Base-by-base conservation (phyloP, 2,888 invertebrate genomes). In the Callinectes sapidus region DNA sequence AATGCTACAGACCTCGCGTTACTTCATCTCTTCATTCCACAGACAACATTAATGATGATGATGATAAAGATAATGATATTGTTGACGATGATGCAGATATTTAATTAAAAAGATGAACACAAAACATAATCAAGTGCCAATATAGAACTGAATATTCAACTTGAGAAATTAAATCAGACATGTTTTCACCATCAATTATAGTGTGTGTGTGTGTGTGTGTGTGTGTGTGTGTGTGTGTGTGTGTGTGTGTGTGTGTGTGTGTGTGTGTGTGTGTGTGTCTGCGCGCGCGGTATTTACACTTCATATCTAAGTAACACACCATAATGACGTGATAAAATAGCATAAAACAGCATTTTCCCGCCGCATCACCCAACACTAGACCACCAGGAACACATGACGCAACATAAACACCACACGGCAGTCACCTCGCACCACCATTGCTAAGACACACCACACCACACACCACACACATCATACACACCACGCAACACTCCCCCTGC, bases 161-260 rank as follows among this genome's bases (percentile, higher is more conserved):
- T 48, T 48, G 48, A 48, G 48, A 48, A 48, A 48, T 48, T 48
- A 5, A 48, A 48, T 48, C 48, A 10, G 10, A 48, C 48, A 48
- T 48, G 48, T 48, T 48, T 48, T 48, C 48, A 48, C 48, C 48
- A 48, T 48, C 48, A 10, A 48, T 48, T 48, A 48, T 0, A 48
- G 61, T 61, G 61, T 61, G 61, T 61, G 61, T 61, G 61, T 61
- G 18, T 61, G 61, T 61, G 61, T 61, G 61, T 61, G 61, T 61
- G 61, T 61, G 61, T 61, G 61, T 61, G 61, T 61, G 61, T 61
- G 61, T 61, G 61, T 61, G 61, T 61, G 61, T 61, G 61, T 61
- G 61, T 61, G 61, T 61, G 61, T 61, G 61, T 61, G 61, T 61
- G 61, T 61, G 61, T 61, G 61, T 23, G 61, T 61, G 61, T 23